Evolutionary conservation across 2,888 invertebrate species (phyloP), one percentile per base, ranked within the genome.

Genomic region (Andrena chrysosceles): DNA sequence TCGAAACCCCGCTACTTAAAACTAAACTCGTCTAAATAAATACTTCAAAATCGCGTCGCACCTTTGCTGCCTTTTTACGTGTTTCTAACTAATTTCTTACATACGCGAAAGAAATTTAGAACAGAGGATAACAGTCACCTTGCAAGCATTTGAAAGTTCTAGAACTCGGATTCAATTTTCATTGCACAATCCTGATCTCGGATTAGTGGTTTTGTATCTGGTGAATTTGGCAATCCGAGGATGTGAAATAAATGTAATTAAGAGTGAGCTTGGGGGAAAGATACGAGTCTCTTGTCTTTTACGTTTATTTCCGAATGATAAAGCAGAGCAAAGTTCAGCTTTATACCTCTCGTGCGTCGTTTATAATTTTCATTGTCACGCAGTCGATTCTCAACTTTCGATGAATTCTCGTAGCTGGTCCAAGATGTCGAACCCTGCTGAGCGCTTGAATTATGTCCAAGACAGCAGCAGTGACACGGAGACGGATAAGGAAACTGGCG

Each of bases 381-480:
- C 33, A 13, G 23, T 7, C 49, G 23, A 42, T 8, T 29, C 49
- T 54, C 7, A n/a, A 63, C 20, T 33, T 62, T 16, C 31, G 20
- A 31, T 23, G 7, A 33, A 64, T 49, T 26, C 85, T 88, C 79
- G 69, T 77, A 94, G 94, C 88, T 92, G 93, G 92, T 91, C 90
- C 87, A 91, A 93, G 87, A 94, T 94, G 93, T 92, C 93, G 89
- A 93, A 93, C 88, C 91, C 91, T 87, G 91, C 89, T 63, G 93
- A 93, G 76, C 92, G 93, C 85, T 85, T 92, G 74, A 93, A 90
- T 90, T 94, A 94, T 89, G 91, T 94, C 85, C 94, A 95, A 91
- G 97, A 97, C 91, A 97, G 97, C 92, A 98, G 97, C 93, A 98
- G 97, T 91, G 98, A 97, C 93, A 97, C 97, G 29, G 98, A 97